These are phyloP conservation scores for Lampris incognitus DNA, from an alignment of 2,113 vertebrate genomes.

Conservation along the genomic window DNA sequence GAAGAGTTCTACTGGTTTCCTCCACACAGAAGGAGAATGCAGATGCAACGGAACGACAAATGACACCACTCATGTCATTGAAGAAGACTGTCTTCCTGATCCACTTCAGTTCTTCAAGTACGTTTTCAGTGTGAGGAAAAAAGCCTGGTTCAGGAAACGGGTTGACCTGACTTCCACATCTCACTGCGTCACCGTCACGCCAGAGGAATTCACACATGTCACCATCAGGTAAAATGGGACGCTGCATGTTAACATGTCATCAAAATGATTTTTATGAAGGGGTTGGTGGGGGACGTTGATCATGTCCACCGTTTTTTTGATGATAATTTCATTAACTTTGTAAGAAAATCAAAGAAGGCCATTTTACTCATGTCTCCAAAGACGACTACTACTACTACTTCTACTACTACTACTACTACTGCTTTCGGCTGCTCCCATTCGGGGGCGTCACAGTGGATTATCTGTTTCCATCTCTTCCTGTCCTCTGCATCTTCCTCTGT, in stretches of 20 bases:
- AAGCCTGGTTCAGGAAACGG: slow-evolving; percentile 59
- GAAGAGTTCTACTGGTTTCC: slow-evolving; percentile 14
- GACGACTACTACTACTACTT: too few species aligned
- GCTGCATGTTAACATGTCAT: background rate
- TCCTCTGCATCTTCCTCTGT: too few species aligned
- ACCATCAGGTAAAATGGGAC: slow-evolving; percentile 69
- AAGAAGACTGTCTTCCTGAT: slow-evolving; percentile 72
- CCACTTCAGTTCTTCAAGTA: slow-evolving; percentile 72
- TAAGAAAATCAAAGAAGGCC: too few species aligned
- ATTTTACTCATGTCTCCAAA: too few species aligned
- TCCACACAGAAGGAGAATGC: slow-evolving; percentile 67
- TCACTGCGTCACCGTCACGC: slow-evolving; percentile 73
- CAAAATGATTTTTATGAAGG: background rate
- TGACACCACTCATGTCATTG: slow-evolving; percentile 52
- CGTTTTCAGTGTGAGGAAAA: slow-evolving; percentile 54
- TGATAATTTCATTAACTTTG: too few species aligned
- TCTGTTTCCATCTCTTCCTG: too few species aligned
- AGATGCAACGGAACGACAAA: slow-evolving; percentile 60
- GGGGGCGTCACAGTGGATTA: too few species aligned
- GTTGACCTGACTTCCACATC: slow-evolving; percentile 33
- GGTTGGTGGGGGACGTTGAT: background rate
- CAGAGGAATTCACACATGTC: slow-evolving; percentile 62
- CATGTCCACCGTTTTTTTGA: background rate
- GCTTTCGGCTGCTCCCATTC: too few species aligned
- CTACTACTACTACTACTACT: too few species aligned